Base-by-base conservation (phyloP, 2,797 vertebrate species). In the Mallotus villosus region DNA sequence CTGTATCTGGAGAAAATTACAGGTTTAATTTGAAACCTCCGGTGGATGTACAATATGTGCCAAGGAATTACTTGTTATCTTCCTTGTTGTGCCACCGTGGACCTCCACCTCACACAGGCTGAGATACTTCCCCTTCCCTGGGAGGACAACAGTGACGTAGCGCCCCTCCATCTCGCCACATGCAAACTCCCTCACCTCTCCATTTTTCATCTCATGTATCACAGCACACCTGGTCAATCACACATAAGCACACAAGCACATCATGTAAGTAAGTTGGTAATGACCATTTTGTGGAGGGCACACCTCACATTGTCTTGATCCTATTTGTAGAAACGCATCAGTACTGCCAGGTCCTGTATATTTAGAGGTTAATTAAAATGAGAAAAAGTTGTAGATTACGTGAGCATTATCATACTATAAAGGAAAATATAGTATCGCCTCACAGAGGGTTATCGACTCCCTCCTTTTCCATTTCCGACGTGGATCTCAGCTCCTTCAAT, bases 401-500 rank as follows among this genome's bases (percentile, higher is more conserved):
- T 7, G 34, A 37, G 34, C 27, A 11, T 37, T 37, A 9, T 37
- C 34, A 37, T 11, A 9, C 7, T 11, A 37, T 8, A 37, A 11
- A 37, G 34, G 34, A 37, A 2, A 7, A 37, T 1, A 37, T 59
- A 7, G 8, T 19, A 51, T 14, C 57, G 12, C 8, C 60, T 62
- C 22, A 62, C 60, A 62, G 60, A 27, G 57, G 57, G 57, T 59
- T 59, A 21, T 59, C 25, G 57, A 21, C 21, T 4, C 57, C 57
- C 14, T 59, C 21, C 22, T 24, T 21, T n/a, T n/a, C 21, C n/a
- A 22, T 59, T 25, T 22, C 57, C 57, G 1, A 59, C 9, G 5
- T 11, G 57, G 57, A 90, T 86, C 74, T 89, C 78, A 0, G 85
- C 89, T 58, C 83, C 86, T 0, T 79, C 51, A 3, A 90, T 67